Base-by-base conservation (phyloP, 2,888 invertebrate species). In the Caenorhabditis zanzibari region DNA sequence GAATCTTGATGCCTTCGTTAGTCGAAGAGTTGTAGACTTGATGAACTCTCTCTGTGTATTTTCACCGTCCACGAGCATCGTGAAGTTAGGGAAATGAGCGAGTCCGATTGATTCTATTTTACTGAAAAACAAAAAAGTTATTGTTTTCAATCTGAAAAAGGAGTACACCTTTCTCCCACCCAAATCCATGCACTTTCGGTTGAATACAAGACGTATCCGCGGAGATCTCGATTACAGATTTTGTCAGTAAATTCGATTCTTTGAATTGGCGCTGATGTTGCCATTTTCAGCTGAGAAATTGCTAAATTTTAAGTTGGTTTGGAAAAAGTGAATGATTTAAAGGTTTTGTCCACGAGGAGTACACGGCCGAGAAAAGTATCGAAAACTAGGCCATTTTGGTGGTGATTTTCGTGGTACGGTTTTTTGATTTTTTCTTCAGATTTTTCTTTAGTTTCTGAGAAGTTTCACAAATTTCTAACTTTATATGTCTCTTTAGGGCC, bases 101-200 rank as follows among this genome's bases (percentile, higher is more conserved):
- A 87, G 63, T 5, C 83, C 84, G 19, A 87, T 68, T 14, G 85
- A 79, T 10, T 58, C 66, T 24, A 85, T 59, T 24, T 77, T 66
- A 24, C 86, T 86, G 52, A 71, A 85, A 38, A 52, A 47, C 6
- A 47, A 14, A 64, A 14, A 35, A 47, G 7, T 73, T 72, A 54
- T 26, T 22, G 32, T 41, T 38, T 22, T 14, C 4, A 22, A 12
- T 19, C 4, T 1, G 47, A 44, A 59, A 26, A 16, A 41, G 22
- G 9, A 22, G 26, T 26, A 24, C 10, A 87, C 87, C 73, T 66
- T 32, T 74, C 73, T 12, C 87, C 87, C 32, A 87, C 64, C 87
- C 87, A 87, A 47, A 87, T 77, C 82, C 85, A 87, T 12, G 84
- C 75, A 58, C 80, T 81, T 7, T 82, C 84, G 0, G 63, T 80